A percentile compares a stretch with the other conserved stretches of the same genome.
Conservation (phyloP, 2,888 invertebrate species). For the Pollenia labialis region DNA sequence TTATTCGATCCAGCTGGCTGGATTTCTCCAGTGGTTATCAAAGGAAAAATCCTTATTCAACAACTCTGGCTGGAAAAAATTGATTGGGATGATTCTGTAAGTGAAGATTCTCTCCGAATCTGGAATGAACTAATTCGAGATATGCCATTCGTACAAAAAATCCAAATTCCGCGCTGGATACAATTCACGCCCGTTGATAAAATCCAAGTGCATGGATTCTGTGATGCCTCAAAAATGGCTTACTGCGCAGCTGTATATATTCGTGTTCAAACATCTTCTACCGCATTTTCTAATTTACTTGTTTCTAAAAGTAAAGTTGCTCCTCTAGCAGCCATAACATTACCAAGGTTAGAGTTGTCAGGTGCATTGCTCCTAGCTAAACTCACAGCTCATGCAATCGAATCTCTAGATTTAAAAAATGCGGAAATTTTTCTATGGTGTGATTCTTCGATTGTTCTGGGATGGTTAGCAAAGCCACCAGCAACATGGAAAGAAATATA, state of each 20-base stretch:
- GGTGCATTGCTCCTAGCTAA: no score
- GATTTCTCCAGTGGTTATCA: neutral
- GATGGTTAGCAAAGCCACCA: no score
- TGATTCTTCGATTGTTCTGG: no score
- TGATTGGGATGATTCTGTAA: neutral
- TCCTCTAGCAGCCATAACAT: no score
- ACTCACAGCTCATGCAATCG: no score
- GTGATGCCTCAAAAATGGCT: slow-evolving; percentile 7
- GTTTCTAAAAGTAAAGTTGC: no score
- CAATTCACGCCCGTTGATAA: neutral
- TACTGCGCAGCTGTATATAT: slow-evolving; percentile 8
- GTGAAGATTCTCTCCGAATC: neutral
- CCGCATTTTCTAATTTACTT: no score
- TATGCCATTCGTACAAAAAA: neutral
- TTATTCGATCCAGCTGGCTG: slow-evolving; percentile 4
- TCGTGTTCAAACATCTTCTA: no score
- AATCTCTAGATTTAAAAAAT: no score
- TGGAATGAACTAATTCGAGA: neutral
- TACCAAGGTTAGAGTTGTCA: no score
- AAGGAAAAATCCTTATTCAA: neutral
- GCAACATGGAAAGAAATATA: no score
- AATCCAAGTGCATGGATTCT: neutral
- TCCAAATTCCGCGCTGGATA: slow-evolving; percentile 4
- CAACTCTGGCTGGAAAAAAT: neutral
- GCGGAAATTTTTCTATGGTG: no score